Evolutionary conservation across 2,888 invertebrate species (phyloP), one percentile per base, ranked within the genome.

Genomic region (Nipponacmea schrenckii): DNA sequence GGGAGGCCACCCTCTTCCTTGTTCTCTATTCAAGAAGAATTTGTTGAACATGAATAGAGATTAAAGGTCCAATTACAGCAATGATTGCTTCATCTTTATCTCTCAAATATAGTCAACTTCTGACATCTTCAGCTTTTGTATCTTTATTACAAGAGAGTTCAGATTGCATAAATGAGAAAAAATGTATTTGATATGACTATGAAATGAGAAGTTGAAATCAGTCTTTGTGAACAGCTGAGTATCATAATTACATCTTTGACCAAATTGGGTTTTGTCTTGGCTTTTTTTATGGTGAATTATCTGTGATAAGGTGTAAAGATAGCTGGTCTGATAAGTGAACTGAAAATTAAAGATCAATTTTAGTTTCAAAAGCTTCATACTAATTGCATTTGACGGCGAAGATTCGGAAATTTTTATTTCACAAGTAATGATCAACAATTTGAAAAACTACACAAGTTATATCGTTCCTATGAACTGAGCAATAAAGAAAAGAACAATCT

Each of bases 61-160:
- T 64, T 69, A 69, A 50, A 64, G 44, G 46, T 64, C 48, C 69
- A 69, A 69, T 69, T 69, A 69, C 69, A 46, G 50, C 64, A 31
- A 46, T 27, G 64, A 44, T 44, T 69, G 64, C 50, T 46, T 31
- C 69, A 46, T 48, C 69, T 69, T 69, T 69, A 69, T 69, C 64
- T 69, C 31, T 31, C 50, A 64, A 68, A 39, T 56, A 24, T 56
- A 56, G 56, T 24, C 56, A 56, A 56, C 56, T 56, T 39, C 56
- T 56, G 56, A 24, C 56, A 24, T 56, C 24, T 39, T 39, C 39
- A 20, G 24, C 56, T 56, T 56, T 56, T 56, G 20, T 56, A 24
- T 56, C 24, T 56, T 56, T 56, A 56, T 56, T 56, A 56, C 56
- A 24, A 27, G 45, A 17, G 24, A 48, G 64, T 45, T 69, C 68